These are phyloP conservation scores for Herpailurus yagouaroundi DNA, from an alignment of 2,113 vertebrate genomes.

Conservation along the genomic window DNA sequence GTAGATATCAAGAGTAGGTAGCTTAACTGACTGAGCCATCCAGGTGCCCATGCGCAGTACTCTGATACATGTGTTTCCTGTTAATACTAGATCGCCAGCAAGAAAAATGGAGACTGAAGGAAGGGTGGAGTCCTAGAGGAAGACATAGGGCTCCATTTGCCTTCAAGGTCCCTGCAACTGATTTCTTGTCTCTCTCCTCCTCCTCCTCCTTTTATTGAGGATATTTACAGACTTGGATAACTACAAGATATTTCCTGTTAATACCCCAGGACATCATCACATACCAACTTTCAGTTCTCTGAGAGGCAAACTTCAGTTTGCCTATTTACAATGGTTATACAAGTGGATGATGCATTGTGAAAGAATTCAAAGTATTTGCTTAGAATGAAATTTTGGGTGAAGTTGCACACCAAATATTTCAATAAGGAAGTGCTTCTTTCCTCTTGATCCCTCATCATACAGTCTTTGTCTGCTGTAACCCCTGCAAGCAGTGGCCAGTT, in stretches of 20 bases:
- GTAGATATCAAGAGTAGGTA: too few species aligned
- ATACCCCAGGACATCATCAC: not conserved
- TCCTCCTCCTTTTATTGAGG: not conserved
- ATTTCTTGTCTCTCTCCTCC: not conserved
- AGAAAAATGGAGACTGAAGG: not conserved
- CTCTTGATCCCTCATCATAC: not conserved
- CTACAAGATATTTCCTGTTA: not conserved
- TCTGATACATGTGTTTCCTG: not conserved
- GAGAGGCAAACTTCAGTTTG: not conserved
- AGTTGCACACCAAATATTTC: not conserved
- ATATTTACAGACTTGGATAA: not conserved
- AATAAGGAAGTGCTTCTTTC: not conserved
- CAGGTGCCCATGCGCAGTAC: not conserved
- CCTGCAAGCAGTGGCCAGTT: not conserved
- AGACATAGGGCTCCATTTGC: not conserved
- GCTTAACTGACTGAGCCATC: too few species aligned
- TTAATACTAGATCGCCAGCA: not conserved
- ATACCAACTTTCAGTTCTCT: not conserved
- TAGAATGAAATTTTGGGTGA: not conserved
- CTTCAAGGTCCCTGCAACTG: not conserved
- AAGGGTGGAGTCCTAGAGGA: not conserved
- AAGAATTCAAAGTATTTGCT: slow-evolving; percentile 1
- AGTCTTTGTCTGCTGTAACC: not conserved
- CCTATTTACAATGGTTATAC: not conserved
- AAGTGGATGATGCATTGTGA: not conserved